Conservation (phyloP, 2,888 invertebrate genomes). For the Pseudeuparius sepicola region DNA sequence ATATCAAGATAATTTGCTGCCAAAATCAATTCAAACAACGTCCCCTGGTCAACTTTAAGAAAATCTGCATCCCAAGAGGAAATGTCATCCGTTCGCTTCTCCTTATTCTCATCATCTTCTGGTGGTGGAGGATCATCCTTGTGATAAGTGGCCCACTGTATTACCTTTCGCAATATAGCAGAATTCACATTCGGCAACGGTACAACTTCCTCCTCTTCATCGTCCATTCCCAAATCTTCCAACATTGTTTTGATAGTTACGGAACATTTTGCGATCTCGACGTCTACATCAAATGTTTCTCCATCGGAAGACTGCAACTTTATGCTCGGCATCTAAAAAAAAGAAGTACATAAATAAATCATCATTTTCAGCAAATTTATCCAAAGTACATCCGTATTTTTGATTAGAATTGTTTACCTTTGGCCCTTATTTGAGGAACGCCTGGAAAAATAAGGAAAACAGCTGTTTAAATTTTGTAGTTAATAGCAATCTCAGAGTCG, state of each 20-base stretch:
- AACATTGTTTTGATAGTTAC: slow-evolving; percentile 98
- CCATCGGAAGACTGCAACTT: slow-evolving; percentile 92
- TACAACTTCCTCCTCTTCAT: slow-evolving; percentile 88
- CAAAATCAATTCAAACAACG: slow-evolving; percentile 89
- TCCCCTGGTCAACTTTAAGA: slow-evolving; percentile 95
- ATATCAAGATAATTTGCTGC: slow-evolving; percentile 97
- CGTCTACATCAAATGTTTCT: slow-evolving; percentile 91
- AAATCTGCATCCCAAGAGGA: slow-evolving; percentile 99
- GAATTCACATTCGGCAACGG: slow-evolving; percentile 97
- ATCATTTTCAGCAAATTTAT: neutral
- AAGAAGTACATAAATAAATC: slow-evolving; percentile 2
- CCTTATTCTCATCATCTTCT: slow-evolving; percentile 95
- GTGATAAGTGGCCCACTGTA: slow-evolving; percentile 88
- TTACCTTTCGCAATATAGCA: slow-evolving; percentile 88
- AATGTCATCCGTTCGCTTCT: slow-evolving; percentile 98
- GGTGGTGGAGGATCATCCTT: slow-evolving; percentile 93
- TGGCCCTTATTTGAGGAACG: too few species aligned
- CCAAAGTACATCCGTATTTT: too few species aligned
- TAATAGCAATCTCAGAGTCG: too few species aligned
- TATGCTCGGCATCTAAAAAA: slow-evolving; percentile 73
- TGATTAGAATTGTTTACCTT: too few species aligned
- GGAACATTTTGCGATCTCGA: slow-evolving; percentile 95
- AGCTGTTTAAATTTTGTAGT: too few species aligned
- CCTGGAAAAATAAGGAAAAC: too few species aligned
- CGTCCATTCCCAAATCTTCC: slow-evolving; percentile 86